Evolutionary conservation across 2,888 invertebrate genomes (phyloP).

Genomic region (Nephrotoma appendiculata): DNA sequence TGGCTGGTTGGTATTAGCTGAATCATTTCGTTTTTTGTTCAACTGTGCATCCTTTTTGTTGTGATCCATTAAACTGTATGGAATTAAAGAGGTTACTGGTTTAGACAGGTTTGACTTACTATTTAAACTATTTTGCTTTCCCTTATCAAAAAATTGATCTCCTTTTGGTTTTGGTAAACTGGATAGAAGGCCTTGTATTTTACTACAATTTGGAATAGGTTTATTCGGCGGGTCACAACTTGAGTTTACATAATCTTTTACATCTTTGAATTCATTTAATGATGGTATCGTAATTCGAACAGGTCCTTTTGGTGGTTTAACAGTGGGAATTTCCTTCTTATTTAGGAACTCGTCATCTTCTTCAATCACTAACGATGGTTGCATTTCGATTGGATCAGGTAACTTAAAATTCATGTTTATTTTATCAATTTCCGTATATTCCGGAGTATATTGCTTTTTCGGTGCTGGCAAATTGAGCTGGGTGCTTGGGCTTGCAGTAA

Average conservation of each 20-base stretch:
- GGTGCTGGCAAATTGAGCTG: background rate
- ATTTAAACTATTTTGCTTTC: slow-evolving; percentile 35
- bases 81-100: slow-evolving; percentile 23
- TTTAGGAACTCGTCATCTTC: slow-evolving; percentile 49
- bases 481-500: background rate
- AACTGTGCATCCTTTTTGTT: slow-evolving; percentile 12
- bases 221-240: background rate
- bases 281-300: slow-evolving; percentile 56
- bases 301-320: slow-evolving; percentile 26
- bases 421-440: slow-evolving; percentile 16
- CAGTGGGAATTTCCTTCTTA: slow-evolving; percentile 38
- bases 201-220: background rate
- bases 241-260: slow-evolving; percentile 18
- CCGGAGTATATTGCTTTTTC: background rate
- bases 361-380: slow-evolving; percentile 25
- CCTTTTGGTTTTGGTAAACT: slow-evolving; percentile 53
- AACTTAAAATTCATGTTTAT: slow-evolving; percentile 6
- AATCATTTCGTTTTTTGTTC: slow-evolving; percentile 27
- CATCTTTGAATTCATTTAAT: slow-evolving; percentile 36
- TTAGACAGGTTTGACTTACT: background rate
- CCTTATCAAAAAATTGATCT: slow-evolving; percentile 24
- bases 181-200: slow-evolving; percentile 41
- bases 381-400: slow-evolving; percentile 22
- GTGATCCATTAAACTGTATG: slow-evolving; percentile 28
- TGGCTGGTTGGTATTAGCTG: slow-evolving; percentile 18